Percentiles rank a stretch among this genome's conserved stretches.
These are phyloP conservation scores for Xiphophorus birchmanni DNA, from an alignment of 2,797 vertebrate genomes.

Conservation along the genomic window DNA sequence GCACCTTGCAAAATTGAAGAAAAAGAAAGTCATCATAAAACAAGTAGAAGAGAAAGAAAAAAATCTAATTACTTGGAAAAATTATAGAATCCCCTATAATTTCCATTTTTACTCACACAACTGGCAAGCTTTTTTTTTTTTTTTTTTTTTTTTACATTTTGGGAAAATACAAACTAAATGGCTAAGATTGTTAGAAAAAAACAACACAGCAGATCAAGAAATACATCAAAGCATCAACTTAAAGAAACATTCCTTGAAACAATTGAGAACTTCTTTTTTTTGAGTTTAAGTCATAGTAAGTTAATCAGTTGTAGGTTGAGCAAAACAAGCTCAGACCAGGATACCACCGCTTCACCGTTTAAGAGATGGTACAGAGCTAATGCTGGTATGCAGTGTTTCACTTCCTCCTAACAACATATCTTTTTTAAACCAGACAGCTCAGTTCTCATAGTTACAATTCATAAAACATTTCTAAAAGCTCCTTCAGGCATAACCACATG, in stretches of 20 bases:
- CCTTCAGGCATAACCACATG: background rate
- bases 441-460: background rate
- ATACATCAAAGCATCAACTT: background rate
- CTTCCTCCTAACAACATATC: background rate
- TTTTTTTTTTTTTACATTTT: too few relatives aligned
- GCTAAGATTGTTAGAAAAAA: background rate
- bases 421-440: background rate
- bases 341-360: background rate
- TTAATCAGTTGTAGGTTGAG: background rate
- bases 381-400: background rate
- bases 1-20: background rate
- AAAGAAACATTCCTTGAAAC: background rate
- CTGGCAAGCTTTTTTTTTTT: too few relatives aligned
- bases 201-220: background rate
- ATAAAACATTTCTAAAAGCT: background rate
- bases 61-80: background rate
- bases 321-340: background rate
- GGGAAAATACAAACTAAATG: background rate
- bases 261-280: background rate
- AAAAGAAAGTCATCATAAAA: background rate
- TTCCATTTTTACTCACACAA: background rate
- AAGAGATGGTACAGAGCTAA: background rate
- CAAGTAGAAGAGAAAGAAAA: background rate
- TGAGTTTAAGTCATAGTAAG: background rate
- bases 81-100: background rate